Percentiles rank a stretch among this genome's conserved stretches.
Evolutionary conservation across 2,888 invertebrate species (phyloP).

Genomic region (Clivina fossor): DNA sequence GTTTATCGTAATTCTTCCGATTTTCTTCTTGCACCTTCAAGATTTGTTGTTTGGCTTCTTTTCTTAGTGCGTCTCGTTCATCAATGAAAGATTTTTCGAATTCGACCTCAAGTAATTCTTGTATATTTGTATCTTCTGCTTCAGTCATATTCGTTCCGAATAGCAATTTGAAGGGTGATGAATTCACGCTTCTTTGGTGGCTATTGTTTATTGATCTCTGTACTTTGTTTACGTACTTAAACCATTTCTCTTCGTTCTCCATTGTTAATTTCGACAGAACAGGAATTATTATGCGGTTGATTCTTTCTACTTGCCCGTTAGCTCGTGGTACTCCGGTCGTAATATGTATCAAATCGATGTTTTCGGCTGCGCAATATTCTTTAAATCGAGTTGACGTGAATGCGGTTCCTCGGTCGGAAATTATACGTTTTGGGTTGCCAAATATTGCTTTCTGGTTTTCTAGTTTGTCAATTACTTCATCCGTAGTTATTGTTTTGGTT

Average conservation of each 20-base stretch:
- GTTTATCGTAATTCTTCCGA: not conserved
- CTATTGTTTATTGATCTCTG: not conserved
- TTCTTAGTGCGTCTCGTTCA: slow-evolving; percentile 2
- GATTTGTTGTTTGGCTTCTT: not conserved
- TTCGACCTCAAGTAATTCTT: not conserved
- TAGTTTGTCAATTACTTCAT: slow-evolving; percentile 14
- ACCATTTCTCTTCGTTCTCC: slow-evolving; percentile 1
- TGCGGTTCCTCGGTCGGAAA: slow-evolving; percentile 10
- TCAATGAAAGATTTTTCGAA: not conserved
- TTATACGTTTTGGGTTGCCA: slow-evolving; percentile 17
- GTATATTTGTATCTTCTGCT: not conserved
- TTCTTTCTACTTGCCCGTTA: slow-evolving; percentile 19
- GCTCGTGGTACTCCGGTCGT: slow-evolving; percentile 7
- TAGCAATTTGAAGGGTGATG: not conserved
- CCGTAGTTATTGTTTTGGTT: not conserved
- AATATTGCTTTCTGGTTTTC: not conserved
- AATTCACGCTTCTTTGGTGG: slow-evolving; percentile 1
- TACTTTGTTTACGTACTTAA: not conserved
- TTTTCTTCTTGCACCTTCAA: not conserved
- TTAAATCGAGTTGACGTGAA: slow-evolving; percentile 9
- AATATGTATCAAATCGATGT: not conserved
- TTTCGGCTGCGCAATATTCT: slow-evolving; percentile 2
- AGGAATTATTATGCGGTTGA: slow-evolving; percentile 1
- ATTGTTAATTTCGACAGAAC: slow-evolving; percentile 2
- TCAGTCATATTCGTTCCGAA: not conserved